Evolutionary conservation across 2,797 vertebrate species (phyloP).

Genomic region (Oreortyx pictus): DNA sequence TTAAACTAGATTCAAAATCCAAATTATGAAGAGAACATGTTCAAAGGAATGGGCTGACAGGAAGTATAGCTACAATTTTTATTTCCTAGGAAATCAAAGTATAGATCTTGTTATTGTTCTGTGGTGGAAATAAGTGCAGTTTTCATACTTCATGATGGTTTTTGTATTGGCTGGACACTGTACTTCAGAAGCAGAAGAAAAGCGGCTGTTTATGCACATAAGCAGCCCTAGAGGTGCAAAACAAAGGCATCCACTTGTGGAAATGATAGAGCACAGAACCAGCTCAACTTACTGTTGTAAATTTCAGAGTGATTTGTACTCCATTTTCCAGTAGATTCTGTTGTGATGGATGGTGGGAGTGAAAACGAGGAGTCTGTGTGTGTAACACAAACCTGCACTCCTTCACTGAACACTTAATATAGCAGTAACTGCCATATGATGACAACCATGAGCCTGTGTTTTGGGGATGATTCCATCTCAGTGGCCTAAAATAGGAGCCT

Average conservation of each 20-base stretch:
- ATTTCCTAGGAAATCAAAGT: conserved; percentile 87
- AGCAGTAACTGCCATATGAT: background rate
- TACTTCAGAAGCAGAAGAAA: background rate
- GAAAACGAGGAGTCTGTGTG: background rate
- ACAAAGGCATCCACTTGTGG: conserved; percentile 22
- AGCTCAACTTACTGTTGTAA: background rate
- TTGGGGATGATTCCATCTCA: background rate
- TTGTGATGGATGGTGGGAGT: background rate
- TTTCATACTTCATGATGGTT: conserved; percentile 46
- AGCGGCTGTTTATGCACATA: background rate
- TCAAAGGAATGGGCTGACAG: conserved; percentile 84
- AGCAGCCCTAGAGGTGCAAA: conserved; percentile 20
- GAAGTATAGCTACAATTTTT: conserved; percentile 79
- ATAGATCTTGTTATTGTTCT: conserved; percentile 71
- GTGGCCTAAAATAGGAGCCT: background rate
- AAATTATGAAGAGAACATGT: conserved; percentile 84
- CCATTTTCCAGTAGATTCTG: conserved; percentile 30
- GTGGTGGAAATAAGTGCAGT: background rate
- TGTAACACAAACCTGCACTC: background rate
- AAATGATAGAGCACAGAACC: conserved; percentile 13
- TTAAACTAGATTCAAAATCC: conserved; percentile 91
- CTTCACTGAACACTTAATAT: background rate
- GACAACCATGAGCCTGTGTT: background rate
- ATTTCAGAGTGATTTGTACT: conserved; percentile 60
- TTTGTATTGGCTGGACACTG: conserved; percentile 44